phyloP scores from a whole-genome alignment of 1,140 invertebrate genomes.

The Sesamia nonagrioides region DNA sequence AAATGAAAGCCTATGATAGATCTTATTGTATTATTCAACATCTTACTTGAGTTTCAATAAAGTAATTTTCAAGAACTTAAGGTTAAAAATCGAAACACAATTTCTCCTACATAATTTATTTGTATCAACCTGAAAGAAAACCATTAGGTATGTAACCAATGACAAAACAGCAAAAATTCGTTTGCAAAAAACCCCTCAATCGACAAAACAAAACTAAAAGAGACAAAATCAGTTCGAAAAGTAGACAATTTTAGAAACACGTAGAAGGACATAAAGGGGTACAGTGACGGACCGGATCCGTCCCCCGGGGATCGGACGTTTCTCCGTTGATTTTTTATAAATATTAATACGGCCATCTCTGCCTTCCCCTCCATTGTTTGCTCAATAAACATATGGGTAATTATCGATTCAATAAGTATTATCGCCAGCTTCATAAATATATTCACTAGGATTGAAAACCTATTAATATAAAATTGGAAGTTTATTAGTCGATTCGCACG shows the following conservation, averaged over 20 bases:
- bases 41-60: too few relatives aligned
- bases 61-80: too few relatives aligned
- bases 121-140: background rate
- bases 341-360: constrained; percentile 39
- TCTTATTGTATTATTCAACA: too few relatives aligned
- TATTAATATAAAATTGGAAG: too few relatives aligned
- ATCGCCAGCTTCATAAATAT: too few relatives aligned
- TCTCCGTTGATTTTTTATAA: constrained; percentile 46
- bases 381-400: background rate
- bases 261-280: constrained; percentile 24
- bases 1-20: too few relatives aligned
- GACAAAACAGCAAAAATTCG: background rate
- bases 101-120: too few relatives aligned
- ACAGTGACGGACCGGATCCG: constrained; percentile 25
- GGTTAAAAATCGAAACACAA: too few relatives aligned
- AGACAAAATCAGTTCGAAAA: constrained; percentile 37
- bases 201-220: constrained; percentile 18
- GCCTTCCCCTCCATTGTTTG: constrained; percentile 6
- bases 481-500: too few relatives aligned
- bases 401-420: background rate
- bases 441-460: too few relatives aligned
- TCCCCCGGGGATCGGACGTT: constrained; percentile 12
- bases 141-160: too few relatives aligned
- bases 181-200: background rate
- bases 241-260: constrained; percentile 26